Conservation (phyloP, 2,113 vertebrate genomes). For the Callipepla squamata region DNA sequence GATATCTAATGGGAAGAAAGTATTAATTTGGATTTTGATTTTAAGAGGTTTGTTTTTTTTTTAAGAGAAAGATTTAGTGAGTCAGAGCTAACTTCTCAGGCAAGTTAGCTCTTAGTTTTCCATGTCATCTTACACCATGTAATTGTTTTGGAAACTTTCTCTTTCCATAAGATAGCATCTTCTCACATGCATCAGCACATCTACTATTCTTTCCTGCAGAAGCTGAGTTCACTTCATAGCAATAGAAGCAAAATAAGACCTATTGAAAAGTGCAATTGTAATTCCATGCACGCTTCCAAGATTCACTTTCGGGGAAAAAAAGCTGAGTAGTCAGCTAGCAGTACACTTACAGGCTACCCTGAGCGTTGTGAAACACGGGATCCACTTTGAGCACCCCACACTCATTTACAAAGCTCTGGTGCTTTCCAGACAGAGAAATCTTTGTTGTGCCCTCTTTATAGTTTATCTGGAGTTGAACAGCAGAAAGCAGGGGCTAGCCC, state of each 20-base stretch:
- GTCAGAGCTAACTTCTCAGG: not conserved
- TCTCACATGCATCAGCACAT: not conserved
- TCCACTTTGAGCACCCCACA: not conserved
- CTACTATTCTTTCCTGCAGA: not conserved
- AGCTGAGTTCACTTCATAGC: not conserved
- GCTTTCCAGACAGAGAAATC: not conserved
- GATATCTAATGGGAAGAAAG: not conserved
- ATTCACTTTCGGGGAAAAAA: not conserved
- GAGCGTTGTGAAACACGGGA: not conserved
- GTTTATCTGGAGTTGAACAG: not conserved
- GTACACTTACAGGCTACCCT: not conserved
- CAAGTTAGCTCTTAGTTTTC: constrained; percentile 33
- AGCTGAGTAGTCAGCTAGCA: not conserved
- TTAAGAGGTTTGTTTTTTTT: not conserved
- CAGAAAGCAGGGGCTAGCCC: not conserved
- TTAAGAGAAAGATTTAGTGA: not conserved
- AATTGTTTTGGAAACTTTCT: constrained; percentile 15
- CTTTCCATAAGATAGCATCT: not conserved
- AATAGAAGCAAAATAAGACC: not conserved
- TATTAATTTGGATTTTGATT: not conserved
- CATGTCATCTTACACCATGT: not conserved
- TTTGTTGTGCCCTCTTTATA: not conserved
- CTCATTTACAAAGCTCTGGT: not conserved
- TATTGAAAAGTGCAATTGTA: not conserved
- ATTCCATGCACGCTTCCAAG: not conserved